Percentiles rank a stretch among this genome's conserved stretches.
phyloP scores from a whole-genome alignment of 2,888 invertebrate genomes.

The Apodemia zela region DNA sequence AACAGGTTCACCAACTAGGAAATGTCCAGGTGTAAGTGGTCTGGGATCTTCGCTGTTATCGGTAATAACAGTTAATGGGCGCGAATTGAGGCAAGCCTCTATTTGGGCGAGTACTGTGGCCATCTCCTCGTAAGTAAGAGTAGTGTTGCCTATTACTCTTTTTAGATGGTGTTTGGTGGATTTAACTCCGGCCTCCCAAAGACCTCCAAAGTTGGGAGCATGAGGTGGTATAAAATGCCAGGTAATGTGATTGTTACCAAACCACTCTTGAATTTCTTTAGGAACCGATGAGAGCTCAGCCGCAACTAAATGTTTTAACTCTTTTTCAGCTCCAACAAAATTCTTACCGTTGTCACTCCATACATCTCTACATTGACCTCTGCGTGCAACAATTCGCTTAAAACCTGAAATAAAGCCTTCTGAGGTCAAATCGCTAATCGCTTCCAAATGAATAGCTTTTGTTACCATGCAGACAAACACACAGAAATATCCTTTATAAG shows the following conservation, averaged over 20 bases:
- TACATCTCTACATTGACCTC: conserved; percentile 31
- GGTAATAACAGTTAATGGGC: conserved; percentile 25
- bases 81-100: conserved; percentile 35
- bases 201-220: conserved; percentile 31
- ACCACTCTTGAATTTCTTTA: conserved; percentile 10
- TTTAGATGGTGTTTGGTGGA: conserved; percentile 31
- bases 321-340: conserved; percentile 31
- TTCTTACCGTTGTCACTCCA: conserved; percentile 37
- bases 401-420: conserved; percentile 32
- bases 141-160: conserved; percentile 25
- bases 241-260: conserved; percentile 20
- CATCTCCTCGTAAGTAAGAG: conserved; percentile 32
- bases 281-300: not conserved
- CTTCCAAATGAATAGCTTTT: conserved; percentile 30
- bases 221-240: conserved; percentile 34
- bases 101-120: conserved; percentile 30
- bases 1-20: conserved; percentile 29
- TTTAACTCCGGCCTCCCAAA: conserved; percentile 32
- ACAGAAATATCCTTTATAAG: conserved; percentile 27
- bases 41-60: conserved; percentile 21
- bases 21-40: conserved; percentile 30
- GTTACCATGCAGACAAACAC: conserved; percentile 32
- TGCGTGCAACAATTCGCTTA: conserved; percentile 30
- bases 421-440: conserved; percentile 28
- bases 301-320: conserved; percentile 23